These are phyloP conservation scores for Dendrolimus houi DNA, from an alignment of 2,888 invertebrate species.

Conservation along the genomic window DNA sequence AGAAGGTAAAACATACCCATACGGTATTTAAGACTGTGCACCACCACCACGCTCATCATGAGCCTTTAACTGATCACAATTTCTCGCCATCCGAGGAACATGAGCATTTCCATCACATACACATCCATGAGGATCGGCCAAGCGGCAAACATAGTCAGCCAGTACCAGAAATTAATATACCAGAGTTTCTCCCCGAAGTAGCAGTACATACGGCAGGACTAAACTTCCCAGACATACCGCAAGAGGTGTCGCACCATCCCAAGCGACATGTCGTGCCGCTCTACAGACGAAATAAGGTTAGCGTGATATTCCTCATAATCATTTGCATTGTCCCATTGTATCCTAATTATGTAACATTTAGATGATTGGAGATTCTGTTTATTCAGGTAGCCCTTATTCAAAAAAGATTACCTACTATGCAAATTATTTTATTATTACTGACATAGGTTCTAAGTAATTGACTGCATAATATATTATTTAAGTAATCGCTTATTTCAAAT, in stretches of 20 bases:
- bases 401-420: too few species aligned
- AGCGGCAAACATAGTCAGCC: conserved; percentile 50
- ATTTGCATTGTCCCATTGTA: too few species aligned
- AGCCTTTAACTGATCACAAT: conserved; percentile 34
- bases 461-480: too few species aligned
- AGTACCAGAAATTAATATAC: conserved; percentile 50
- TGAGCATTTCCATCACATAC: conserved; percentile 69
- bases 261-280: conserved; percentile 41
- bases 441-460: too few species aligned
- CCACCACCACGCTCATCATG: conserved; percentile 65
- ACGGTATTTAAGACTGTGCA: conserved; percentile 83
- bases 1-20: conserved; percentile 82
- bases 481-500: too few species aligned
- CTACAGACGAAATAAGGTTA: conserved; percentile 38
- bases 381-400: too few species aligned
- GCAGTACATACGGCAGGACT: conserved; percentile 34
- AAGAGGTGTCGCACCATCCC: conserved; percentile 32
- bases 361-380: too few species aligned
- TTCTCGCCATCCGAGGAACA: conserved; percentile 52
- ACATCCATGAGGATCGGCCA: conserved; percentile 44
- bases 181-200: conserved; percentile 59
- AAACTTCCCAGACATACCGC: conserved; percentile 35
- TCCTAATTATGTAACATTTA: too few species aligned
- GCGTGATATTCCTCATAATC: too few species aligned
- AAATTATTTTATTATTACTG: too few species aligned